Evolutionary conservation across 2,888 invertebrate species (phyloP).

Genomic region (Mythimna vitellina): DNA sequence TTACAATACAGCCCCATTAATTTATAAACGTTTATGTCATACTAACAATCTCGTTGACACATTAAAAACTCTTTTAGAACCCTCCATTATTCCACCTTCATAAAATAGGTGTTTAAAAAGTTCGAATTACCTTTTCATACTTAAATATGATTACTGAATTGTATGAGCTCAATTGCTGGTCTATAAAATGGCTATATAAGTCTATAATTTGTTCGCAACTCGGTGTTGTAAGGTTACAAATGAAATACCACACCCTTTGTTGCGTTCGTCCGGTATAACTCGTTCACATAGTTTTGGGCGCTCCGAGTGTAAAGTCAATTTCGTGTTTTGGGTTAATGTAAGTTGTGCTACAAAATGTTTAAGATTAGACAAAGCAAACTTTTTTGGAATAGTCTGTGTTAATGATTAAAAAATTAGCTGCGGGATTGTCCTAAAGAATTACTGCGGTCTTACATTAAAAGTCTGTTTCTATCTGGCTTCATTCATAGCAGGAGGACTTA

Average conservation of each 20-base stretch:
- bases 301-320: slow-evolving; percentile 17
- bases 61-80: slow-evolving; percentile 44
- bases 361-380: not conserved
- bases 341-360: slow-evolving; percentile 5
- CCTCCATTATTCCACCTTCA: slow-evolving; percentile 15
- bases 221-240: slow-evolving; percentile 53
- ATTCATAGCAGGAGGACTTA: no score
- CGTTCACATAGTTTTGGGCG: slow-evolving; percentile 40
- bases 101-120: slow-evolving; percentile 53
- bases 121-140: slow-evolving; percentile 45
- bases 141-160: slow-evolving; percentile 54
- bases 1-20: slow-evolving; percentile 29
- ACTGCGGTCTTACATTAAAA: no score
- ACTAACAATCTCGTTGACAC: slow-evolving; percentile 41
- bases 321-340: slow-evolving; percentile 9
- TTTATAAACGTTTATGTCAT: slow-evolving; percentile 50
- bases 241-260: slow-evolving; percentile 61
- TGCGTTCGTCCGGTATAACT: slow-evolving; percentile 27
- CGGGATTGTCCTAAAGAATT: no score
- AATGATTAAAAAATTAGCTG: no score
- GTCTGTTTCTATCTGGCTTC: no score
- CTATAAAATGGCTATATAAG: slow-evolving; percentile 52
- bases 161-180: slow-evolving; percentile 53
- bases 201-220: slow-evolving; percentile 68
- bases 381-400: not conserved